Conservation (phyloP, 2,113 vertebrate genomes). For the Oryzias javanicus region DNA sequence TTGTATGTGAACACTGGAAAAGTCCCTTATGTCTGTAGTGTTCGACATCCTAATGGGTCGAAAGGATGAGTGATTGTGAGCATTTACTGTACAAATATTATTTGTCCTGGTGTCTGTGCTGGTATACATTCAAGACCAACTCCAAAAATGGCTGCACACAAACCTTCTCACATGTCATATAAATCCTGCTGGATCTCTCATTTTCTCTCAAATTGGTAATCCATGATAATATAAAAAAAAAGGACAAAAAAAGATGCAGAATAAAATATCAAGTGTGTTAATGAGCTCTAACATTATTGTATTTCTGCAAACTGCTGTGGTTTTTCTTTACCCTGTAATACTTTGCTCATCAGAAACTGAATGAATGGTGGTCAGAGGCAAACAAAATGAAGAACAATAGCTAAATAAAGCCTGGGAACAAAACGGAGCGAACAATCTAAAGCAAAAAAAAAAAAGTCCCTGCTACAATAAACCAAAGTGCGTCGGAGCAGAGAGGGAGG, state of each 20-base stretch:
- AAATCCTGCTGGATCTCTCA: too few species aligned
- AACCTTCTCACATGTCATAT: too few species aligned
- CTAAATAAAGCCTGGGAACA: slow-evolving; percentile 57
- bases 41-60: slow-evolving; percentile 65
- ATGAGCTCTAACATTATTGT: too few species aligned
- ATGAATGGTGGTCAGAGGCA: slow-evolving; percentile 46
- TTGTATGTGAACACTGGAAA: slow-evolving; percentile 48
- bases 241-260: too few species aligned
- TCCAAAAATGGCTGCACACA: too few species aligned
- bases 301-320: not conserved
- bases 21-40: slow-evolving; percentile 67
- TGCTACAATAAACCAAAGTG: slow-evolving; percentile 32
- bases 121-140: not conserved
- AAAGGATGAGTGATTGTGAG: slow-evolving; percentile 35
- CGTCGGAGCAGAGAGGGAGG: slow-evolving; percentile 10
- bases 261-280: too few species aligned
- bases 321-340: slow-evolving; percentile 30
- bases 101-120: slow-evolving; percentile 15
- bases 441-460: slow-evolving; percentile 21
- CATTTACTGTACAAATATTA: slow-evolving; percentile 13
- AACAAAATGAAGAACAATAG: slow-evolving; percentile 53
- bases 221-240: too few species aligned
- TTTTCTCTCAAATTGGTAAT: too few species aligned
- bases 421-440: slow-evolving; percentile 38
- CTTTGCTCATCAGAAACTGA: slow-evolving; percentile 40